phyloP scores from a whole-genome alignment of 1,140 invertebrate genomes.

The Apis mellifera region DNA sequence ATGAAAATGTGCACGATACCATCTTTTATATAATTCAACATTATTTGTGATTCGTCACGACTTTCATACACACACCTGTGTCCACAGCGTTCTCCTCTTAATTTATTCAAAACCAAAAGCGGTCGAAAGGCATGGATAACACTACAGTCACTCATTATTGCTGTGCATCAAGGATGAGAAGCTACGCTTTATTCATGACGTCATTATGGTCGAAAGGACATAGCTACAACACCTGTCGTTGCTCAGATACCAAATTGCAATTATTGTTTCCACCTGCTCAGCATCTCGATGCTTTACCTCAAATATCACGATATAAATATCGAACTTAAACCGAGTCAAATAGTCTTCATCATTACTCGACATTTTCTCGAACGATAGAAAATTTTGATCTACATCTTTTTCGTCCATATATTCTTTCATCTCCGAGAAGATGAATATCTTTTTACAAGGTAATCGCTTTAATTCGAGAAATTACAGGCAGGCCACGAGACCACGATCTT shows the following conservation, averaged over 20 bases:
- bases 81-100: not conserved
- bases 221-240: constrained; percentile 24
- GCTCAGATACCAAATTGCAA: not conserved
- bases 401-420: not conserved
- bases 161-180: not conserved
- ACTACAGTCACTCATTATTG: constrained; percentile 15
- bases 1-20: not conserved
- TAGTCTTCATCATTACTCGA: not conserved
- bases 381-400: not conserved
- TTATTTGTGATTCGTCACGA: not conserved
- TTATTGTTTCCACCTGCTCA: not conserved
- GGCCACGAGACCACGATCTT: not conserved
- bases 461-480: not conserved
- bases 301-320: not conserved
- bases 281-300: not conserved
- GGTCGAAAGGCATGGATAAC: constrained; percentile 20
- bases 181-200: constrained; percentile 26
- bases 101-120: constrained; percentile 16
- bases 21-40: not conserved
- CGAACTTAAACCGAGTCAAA: not conserved
- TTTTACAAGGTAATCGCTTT: not conserved
- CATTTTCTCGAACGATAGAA: not conserved
- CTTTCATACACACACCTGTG: not conserved
- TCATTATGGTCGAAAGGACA: constrained; percentile 27
- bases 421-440: too few species aligned